Evolutionary conservation across 2,888 invertebrate genomes (phyloP), one percentile per base, ranked within the genome.

Genomic region (Cataglyphis altisquamis): DNA sequence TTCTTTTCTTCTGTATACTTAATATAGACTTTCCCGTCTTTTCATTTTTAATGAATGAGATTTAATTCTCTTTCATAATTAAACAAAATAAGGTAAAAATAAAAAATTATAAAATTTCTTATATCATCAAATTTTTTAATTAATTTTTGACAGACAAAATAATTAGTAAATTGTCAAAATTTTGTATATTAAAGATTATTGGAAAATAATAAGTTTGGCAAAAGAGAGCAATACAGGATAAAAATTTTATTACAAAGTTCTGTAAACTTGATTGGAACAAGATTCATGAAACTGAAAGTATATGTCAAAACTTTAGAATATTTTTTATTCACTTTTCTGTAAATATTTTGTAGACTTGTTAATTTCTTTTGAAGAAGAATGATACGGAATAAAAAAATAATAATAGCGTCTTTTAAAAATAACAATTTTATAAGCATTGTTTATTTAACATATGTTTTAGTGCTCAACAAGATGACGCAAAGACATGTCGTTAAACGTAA

Each of bases 401-500:
- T n/a, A 21, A 41, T 0, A 48, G 29, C 3, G 10, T 29, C 57
- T 57, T 21, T 55, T 55, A 55, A 55, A 21, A 10, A 57, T 57
- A 57, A 21, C 21, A 21, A 32, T 60, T 41, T 62, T 15, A 63
- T 62, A 21, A 62, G 60, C n/a, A 32, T 73, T 15, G 21, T 9
- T 39, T 4, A 77, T 68, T 29, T 39, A 15, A 74, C 12, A 25
- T n/a, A 39, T 6, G 12, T 41, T 60, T 63, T 3, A 63, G 9
- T 3, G 15, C 5, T 63, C 32, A 21, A 45, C 32, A 36, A 75
- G 48, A 75, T 64, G 12, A 75, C 6, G 32, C 18, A 63, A 63
- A 36, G 1, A 75, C 74, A 15, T 60, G 48, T 4, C 45, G 67
- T 45, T 52, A 83, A 73, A 74, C 12, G 12, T 36, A 80, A 60